A percentile compares a stretch with the other conserved stretches of the same genome.
Evolutionary conservation across 1,140 invertebrate genomes (phyloP).

Genomic region (Hestina assimilis): DNA sequence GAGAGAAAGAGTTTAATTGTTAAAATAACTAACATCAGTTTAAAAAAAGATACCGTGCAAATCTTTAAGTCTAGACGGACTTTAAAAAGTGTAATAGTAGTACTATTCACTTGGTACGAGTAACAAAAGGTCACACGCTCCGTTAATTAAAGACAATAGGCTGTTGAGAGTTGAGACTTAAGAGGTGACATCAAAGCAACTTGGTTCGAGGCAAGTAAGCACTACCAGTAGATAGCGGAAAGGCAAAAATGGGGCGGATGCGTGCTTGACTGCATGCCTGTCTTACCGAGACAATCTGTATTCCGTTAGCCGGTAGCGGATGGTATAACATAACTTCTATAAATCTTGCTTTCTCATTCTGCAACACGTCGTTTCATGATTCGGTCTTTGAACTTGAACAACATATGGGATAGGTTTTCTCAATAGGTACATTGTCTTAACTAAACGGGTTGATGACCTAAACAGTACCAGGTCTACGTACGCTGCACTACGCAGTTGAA

Average conservation of each 20-base stretch:
- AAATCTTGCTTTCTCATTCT: constrained; percentile 8
- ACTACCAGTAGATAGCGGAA: background rate
- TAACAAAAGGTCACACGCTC: background rate
- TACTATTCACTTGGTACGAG: no score
- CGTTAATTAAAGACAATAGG: background rate
- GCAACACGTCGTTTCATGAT: background rate
- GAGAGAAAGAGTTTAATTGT: no score
- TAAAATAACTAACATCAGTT: no score
- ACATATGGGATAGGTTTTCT: background rate
- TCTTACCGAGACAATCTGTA: constrained; percentile 31
- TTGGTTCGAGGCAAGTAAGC: background rate
- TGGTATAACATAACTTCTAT: constrained; percentile 10
- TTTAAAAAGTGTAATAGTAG: no score
- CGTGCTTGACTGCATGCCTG: constrained; percentile 36
- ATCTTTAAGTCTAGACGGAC: no score
- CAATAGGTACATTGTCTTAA: constrained; percentile 4
- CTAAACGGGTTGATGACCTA: constrained; percentile 4
- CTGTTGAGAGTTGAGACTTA: background rate
- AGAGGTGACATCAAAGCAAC: background rate
- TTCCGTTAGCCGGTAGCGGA: constrained; percentile 24
- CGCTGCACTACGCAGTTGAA: constrained; percentile 3
- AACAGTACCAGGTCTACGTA: constrained; percentile 14
- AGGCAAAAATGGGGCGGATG: constrained; percentile 34
- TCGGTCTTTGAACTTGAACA: background rate
- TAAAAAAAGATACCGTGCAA: no score